phyloP scores from a whole-genome alignment of 1,140 invertebrate genomes.

The Hycleus cichorii region DNA sequence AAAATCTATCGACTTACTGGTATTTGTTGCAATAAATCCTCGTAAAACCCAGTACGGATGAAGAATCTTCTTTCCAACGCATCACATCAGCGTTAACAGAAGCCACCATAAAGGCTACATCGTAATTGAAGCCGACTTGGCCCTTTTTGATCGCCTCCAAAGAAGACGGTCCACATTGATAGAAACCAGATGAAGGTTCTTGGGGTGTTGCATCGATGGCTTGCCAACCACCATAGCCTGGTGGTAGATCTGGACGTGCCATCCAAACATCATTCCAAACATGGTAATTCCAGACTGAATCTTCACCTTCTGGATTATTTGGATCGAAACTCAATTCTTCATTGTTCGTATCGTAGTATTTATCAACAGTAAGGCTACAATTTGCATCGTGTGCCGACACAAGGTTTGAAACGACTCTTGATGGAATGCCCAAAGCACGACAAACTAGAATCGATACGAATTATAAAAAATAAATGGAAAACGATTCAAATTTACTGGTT shows the following conservation, averaged over 20 bases:
- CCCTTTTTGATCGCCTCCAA: constrained; percentile 63
- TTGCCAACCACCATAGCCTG: constrained; percentile 67
- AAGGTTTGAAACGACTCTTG: constrained; percentile 62
- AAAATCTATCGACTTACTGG: constrained; percentile 22
- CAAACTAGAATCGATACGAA: constrained; percentile 47
- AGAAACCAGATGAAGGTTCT: constrained; percentile 54
- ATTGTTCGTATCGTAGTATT: constrained; percentile 55
- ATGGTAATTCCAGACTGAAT: constrained; percentile 71
- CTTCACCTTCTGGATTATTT: constrained; percentile 46
- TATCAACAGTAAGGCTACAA: constrained; percentile 63
- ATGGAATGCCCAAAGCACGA: constrained; percentile 63
- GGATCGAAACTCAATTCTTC: constrained; percentile 52
- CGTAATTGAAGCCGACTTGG: constrained; percentile 59
- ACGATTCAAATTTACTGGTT: constrained; percentile 45
- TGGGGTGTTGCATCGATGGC: constrained; percentile 68
- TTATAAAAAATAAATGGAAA: not conserved
- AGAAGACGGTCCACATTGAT: constrained; percentile 60
- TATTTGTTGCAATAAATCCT: constrained; percentile 59
- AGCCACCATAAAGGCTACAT: constrained; percentile 64
- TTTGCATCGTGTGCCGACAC: constrained; percentile 68
- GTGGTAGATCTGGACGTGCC: constrained; percentile 59
- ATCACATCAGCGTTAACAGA: constrained; percentile 54
- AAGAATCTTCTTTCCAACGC: constrained; percentile 52
- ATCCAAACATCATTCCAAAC: constrained; percentile 78
- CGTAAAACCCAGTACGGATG: constrained; percentile 50